Evolutionary conservation across 2,888 invertebrate species (phyloP).

Genomic region (Glyphotaelius pellucidus): DNA sequence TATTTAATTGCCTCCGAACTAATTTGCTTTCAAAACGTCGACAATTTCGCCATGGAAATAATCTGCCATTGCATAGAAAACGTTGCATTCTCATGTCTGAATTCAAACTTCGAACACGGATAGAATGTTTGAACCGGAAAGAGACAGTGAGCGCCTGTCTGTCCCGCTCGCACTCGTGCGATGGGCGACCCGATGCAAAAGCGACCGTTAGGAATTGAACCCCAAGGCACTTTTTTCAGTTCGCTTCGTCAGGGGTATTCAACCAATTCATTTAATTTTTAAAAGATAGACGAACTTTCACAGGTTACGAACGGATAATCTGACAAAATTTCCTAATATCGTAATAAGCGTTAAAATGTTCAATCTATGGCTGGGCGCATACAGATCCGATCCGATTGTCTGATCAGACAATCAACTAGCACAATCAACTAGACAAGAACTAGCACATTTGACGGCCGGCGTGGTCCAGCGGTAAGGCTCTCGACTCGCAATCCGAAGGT

Average conservation of each 20-base stretch:
- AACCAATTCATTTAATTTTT: background rate
- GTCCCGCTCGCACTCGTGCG: conserved; percentile 15
- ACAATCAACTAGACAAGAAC: too few relatives aligned
- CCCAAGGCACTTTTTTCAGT: conserved; percentile 33
- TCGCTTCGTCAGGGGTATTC: background rate
- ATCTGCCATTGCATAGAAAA: conserved; percentile 1
- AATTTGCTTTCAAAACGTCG: background rate
- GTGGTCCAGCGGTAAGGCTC: too few relatives aligned
- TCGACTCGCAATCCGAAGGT: too few relatives aligned
- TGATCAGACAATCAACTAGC: too few relatives aligned
- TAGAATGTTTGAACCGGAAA: background rate
- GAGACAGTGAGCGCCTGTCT: background rate
- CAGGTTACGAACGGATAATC: too few relatives aligned
- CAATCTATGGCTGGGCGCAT: too few relatives aligned
- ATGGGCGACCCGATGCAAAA: conserved; percentile 28
- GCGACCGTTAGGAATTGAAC: conserved; percentile 49
- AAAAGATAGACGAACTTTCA: too few relatives aligned
- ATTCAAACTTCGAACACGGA: conserved; percentile 22
- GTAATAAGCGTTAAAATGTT: too few relatives aligned
- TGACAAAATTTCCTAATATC: too few relatives aligned
- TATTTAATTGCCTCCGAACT: background rate
- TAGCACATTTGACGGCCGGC: too few relatives aligned
- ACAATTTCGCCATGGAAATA: conserved; percentile 4
- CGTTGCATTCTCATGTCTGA: background rate
- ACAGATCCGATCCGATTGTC: too few relatives aligned